Evolutionary conservation across 2,113 vertebrate species (phyloP).

Genomic region (Myotis davidii): DNA sequence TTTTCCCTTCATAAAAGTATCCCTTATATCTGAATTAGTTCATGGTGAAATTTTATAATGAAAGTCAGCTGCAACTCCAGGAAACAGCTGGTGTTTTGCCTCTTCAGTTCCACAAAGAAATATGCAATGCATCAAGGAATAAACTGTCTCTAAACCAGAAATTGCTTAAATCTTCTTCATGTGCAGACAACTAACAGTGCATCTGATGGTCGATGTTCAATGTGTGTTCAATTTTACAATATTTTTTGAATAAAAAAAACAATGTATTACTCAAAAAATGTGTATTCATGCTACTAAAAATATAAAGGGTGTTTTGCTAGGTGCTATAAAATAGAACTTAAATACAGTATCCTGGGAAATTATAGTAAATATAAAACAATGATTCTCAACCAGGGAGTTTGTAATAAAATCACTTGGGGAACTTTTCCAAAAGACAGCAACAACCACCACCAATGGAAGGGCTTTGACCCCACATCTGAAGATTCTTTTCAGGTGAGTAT

Average conservation of each 20-base stretch:
- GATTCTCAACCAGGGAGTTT: neutral
- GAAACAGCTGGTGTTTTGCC: constrained; percentile 54
- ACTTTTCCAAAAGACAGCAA: neutral
- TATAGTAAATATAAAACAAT: constrained; percentile 31
- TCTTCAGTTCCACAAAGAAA: constrained; percentile 52
- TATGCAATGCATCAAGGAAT: constrained; percentile 9
- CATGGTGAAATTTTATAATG: constrained; percentile 55
- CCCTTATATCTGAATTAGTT: constrained; percentile 43
- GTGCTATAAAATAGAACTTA: constrained; percentile 12
- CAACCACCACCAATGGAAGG: neutral
- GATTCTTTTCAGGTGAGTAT: neutral
- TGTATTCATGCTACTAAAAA: neutral
- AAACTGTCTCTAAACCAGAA: constrained; percentile 13
- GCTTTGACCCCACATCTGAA: neutral
- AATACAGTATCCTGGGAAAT: neutral
- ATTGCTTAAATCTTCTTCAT: constrained; percentile 21
- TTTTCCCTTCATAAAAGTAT: constrained; percentile 17
- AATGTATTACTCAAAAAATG: neutral
- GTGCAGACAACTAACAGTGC: neutral
- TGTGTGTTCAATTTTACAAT: neutral
- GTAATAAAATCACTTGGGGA: neutral
- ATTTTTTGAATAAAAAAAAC: constrained; percentile 13
- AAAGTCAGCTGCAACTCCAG: constrained; percentile 66
- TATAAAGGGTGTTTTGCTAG: neutral
- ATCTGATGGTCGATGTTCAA: neutral